Evolutionary conservation across 1,140 invertebrate species (phyloP).

Genomic region (Lepidurus apus): DNA sequence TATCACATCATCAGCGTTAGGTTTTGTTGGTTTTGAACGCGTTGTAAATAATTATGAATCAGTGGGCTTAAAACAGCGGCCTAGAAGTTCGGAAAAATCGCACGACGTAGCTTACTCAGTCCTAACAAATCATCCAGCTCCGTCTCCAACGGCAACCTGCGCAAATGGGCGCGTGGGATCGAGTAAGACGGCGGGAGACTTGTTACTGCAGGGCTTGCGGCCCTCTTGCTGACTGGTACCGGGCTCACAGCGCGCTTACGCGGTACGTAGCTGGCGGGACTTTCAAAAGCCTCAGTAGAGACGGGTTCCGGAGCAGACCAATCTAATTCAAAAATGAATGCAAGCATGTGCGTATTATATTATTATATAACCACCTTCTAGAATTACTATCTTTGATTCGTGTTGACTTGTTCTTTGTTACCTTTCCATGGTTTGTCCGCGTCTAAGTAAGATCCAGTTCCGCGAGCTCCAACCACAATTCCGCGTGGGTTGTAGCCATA

Average conservation of each 20-base stretch:
- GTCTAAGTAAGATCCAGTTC: neutral
- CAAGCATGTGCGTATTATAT: no score
- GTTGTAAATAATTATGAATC: neutral
- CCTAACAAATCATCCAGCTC: neutral
- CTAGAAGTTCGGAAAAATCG: conserved; percentile 11
- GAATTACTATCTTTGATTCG: neutral
- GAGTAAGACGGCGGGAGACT: neutral
- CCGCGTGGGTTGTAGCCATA: conserved; percentile 35
- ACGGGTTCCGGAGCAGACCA: conserved; percentile 3
- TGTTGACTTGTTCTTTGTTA: neutral
- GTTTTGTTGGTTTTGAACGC: no score
- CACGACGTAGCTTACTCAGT: conserved; percentile 18
- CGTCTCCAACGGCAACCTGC: neutral
- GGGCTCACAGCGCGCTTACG: neutral
- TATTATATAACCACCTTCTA: no score
- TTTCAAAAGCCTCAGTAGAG: neutral
- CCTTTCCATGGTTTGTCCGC: conserved; percentile 8
- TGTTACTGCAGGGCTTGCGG: neutral
- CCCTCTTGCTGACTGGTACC: neutral
- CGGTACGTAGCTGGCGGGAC: neutral
- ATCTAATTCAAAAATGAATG: neutral
- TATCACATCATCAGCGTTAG: no score
- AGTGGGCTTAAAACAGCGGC: neutral
- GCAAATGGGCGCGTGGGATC: neutral
- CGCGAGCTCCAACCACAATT: conserved; percentile 14